Evolutionary conservation across 2,797 vertebrate species (phyloP), one percentile per base, ranked within the genome.

Genomic region (Myiotriccus ornatus): DNA sequence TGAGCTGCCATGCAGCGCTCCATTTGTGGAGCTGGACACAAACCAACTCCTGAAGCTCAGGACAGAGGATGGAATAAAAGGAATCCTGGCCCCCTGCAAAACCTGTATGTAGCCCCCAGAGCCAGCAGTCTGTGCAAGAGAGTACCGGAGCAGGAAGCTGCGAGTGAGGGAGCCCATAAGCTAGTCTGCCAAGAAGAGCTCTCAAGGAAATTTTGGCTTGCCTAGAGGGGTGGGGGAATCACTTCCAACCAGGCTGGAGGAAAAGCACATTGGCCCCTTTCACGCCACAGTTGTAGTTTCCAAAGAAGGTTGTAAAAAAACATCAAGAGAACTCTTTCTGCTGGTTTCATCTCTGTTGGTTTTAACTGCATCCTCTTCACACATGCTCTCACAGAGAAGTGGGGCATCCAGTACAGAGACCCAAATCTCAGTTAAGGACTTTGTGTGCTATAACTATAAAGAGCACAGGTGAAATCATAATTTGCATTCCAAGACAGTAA

Each of bases 11-110:
- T 76, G 90, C 70, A 43, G 74, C 0, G 22, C 41, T 90, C 65
- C 90, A 37, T 71, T 93, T 86, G 79, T 37, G 65, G 84, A 78
- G 74, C 80, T 93, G 79, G 87, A 94, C 0, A 0, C 55, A 84
- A 79, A 92, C 52, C 92, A 94, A 28, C 39, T 88, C 83, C 85
- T 41, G 73, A 1, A 10, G 84, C 65, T 84, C 59, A 78, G 56
- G 63, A 50, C 6, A 3, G 55, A 86, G 74, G 44, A 78, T 3
- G 37, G 37, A 63, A 69, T 63, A 14, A 78, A 84, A 81, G 0
- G 0, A 88, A 67, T 57, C 35, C 44, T 44, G 65, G 50, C 28
- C 64, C 37, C n/a, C 16, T 19, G 3, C 15, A 47, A 77, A 77
- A 84, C 27, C 55, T 6, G 1, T 23, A 50, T 3, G 23, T 13